phyloP scores from a whole-genome alignment of 2,888 invertebrate species.

The Pelosia muscerda region DNA sequence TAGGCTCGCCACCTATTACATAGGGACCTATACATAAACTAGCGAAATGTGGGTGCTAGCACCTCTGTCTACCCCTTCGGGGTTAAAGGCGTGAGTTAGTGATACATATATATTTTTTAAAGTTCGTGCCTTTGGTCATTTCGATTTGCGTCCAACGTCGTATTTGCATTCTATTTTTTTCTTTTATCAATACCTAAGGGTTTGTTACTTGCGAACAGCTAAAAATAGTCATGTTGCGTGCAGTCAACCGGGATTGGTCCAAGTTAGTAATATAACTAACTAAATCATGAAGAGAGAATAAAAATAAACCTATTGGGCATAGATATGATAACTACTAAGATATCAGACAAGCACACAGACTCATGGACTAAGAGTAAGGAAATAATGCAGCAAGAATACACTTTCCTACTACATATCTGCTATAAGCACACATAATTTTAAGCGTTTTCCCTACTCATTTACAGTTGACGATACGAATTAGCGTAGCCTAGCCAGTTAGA shows the following conservation, averaged over 20 bases:
- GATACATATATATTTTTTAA: too few species aligned
- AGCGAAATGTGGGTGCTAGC: too few species aligned
- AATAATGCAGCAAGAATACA: too few species aligned
- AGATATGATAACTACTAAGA: neutral
- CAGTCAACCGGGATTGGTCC: constrained; percentile 41
- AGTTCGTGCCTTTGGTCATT: constrained; percentile 54
- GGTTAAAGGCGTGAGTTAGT: too few species aligned
- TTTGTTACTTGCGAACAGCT: constrained; percentile 62
- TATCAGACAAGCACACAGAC: neutral
- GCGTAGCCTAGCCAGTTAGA: too few species aligned
- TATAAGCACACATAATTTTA: too few species aligned
- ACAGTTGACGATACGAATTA: too few species aligned
- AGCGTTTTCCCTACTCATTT: too few species aligned
- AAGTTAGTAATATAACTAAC: constrained; percentile 32
- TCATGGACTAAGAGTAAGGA: too few species aligned
- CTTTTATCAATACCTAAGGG: constrained; percentile 69
- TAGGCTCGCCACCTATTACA: neutral
- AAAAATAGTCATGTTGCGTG: constrained; percentile 77
- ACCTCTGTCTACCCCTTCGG: too few species aligned
- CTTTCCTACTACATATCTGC: too few species aligned
- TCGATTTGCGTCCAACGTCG: constrained; percentile 35
- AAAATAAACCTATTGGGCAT: neutral
- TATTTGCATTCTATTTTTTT: constrained; percentile 58
- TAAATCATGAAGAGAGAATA: neutral
- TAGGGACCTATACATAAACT: too few species aligned